Conservation (phyloP, 2,888 invertebrate genomes). For the Drosophila paucipuncta region DNA sequence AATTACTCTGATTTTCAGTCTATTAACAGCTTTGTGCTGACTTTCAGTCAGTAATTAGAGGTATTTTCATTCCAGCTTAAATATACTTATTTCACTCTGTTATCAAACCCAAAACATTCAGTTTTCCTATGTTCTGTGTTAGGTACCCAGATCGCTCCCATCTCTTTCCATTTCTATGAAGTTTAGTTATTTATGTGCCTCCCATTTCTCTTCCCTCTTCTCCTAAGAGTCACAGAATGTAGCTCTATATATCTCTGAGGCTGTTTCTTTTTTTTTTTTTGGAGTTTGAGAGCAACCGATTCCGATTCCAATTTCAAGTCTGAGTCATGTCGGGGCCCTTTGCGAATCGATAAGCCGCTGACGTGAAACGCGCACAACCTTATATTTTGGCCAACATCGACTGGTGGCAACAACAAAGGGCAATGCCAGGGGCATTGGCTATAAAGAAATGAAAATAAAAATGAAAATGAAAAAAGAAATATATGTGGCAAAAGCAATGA, state of each 20-base stretch:
- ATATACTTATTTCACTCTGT: background rate
- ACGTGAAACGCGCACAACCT: conserved; percentile 55
- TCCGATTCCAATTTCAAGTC: conserved; percentile 41
- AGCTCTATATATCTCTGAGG: background rate
- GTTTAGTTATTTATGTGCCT: background rate
- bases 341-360: conserved; percentile 72
- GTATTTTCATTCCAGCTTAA: background rate
- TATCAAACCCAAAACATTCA: background rate
- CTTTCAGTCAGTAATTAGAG: background rate
- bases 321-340: conserved; percentile 68
- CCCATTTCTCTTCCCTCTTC: background rate
- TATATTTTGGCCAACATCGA: conserved; percentile 33
- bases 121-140: background rate
- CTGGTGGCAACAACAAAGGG: conserved; percentile 10
- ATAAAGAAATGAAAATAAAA: conserved; percentile 37
- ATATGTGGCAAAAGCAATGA: conserved; percentile 20
- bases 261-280: conserved; percentile 3
- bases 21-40: background rate
- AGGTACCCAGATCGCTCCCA: background rate
- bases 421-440: conserved; percentile 33
- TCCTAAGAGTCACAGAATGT: background rate
- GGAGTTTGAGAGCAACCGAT: conserved; percentile 53
- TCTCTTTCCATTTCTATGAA: background rate
- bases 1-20: background rate
- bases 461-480: conserved; percentile 13